These are phyloP conservation scores for Mormyrops boulengeri DNA, from an alignment of 2,797 vertebrate species.

Conservation along the genomic window DNA sequence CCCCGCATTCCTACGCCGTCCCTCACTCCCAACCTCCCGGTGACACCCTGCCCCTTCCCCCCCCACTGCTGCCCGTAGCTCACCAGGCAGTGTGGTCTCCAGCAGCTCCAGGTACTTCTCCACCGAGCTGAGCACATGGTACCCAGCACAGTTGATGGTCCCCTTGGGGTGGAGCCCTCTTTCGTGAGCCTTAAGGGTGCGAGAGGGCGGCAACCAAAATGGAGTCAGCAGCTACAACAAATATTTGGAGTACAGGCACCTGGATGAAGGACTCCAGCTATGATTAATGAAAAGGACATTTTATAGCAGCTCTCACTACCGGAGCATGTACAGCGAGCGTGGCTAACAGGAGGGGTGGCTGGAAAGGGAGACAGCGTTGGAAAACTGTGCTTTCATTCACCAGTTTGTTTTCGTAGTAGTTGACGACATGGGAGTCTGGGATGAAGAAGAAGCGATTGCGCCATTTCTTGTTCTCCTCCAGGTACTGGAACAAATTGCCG, in stretches of 20 bases:
- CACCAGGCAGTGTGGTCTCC: constrained; percentile 76
- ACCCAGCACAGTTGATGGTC: constrained; percentile 79
- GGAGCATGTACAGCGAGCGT: background rate
- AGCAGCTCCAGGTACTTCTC: constrained; percentile 84
- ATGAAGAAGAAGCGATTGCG: constrained; percentile 80
- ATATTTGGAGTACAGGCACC: background rate
- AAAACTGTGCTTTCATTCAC: constrained; percentile 53
- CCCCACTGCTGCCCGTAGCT: constrained; percentile 21
- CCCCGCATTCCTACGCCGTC: background rate
- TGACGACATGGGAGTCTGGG: constrained; percentile 78
- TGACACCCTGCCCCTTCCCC: background rate
- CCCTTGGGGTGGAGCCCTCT: constrained; percentile 69
- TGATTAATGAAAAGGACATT: background rate
- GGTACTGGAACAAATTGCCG: constrained; percentile 80
- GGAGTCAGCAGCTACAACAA: background rate
- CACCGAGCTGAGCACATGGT: constrained; percentile 79
- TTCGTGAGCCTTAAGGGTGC: constrained; percentile 68
- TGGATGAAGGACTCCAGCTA: background rate
- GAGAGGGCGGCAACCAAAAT: background rate
- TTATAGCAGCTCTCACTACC: background rate
- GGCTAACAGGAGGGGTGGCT: background rate
- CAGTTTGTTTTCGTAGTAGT: constrained; percentile 76
- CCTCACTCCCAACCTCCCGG: background rate
- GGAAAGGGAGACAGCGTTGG: background rate
- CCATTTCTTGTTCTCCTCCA: constrained; percentile 92